Base-by-base conservation (phyloP, 2,113 vertebrate species). In the Diadophis punctatus region DNA sequence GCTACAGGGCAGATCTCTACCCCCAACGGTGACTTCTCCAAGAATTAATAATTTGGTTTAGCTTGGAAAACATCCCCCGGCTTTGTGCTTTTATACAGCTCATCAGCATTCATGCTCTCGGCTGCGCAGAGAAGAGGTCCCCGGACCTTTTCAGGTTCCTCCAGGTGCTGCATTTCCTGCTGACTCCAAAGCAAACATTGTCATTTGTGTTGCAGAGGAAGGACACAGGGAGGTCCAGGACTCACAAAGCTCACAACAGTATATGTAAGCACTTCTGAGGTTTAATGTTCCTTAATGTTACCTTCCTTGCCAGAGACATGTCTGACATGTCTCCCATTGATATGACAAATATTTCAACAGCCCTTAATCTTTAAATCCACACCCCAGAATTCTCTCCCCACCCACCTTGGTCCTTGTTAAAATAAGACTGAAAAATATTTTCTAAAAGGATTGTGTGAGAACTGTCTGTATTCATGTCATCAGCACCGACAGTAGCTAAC, bases 11-110 rank as follows among this genome's bases (percentile, higher is more conserved):
- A 91, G 34, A 49, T 49, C 93, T 86, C 89, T 39, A 80, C 93
- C 91, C 92, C 93, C 92, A 68, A 18, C 34, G 87, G 23, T 18
- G 95, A 95, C 90, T 88, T 25, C 74, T 88, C 25, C 53, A 60
- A 74, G 91, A 91, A 92, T 95, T 93, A 88, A 89, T 95, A 60
- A 92, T 56, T 56, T 27, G 0, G 56, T 14, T 34, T 55, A 34
- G 74, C 49, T n/a, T 53, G 88, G 80, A 0, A 0, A 94, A 90
- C 1, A 92, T 27, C 27, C 89, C 92, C 22, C 34, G 49, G 39
- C n/a, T 92, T 63, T 39, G 58, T 34, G 48, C 25, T 80, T 86
- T 56, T 27, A 34, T 43, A 93, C 56, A 93, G 27, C 0, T 34
- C 43, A 92, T 56, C 0, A 55, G 60, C 34, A 87, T 90, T 53